Base-by-base conservation (phyloP, 2,113 vertebrate species). In the Saccopteryx leptura region DNA sequence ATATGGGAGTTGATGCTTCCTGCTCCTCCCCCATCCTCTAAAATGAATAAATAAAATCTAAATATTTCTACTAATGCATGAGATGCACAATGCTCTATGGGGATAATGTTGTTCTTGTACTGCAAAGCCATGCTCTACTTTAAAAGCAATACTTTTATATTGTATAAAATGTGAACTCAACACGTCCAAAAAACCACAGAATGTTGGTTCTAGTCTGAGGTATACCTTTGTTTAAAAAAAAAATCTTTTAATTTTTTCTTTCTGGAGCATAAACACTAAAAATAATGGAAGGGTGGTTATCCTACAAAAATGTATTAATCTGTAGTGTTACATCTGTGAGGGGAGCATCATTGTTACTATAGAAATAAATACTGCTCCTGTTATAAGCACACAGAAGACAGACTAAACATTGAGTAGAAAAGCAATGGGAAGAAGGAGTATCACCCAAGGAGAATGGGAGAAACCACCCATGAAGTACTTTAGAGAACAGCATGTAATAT, bases 331-430 rank as follows among this genome's bases (percentile, higher is more conserved):
- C 69, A 90, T 71, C 10, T 3, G 7, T 68, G 71, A 75, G 60
- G 56, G 82, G 39, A n/a, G 10, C 46, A 50, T 91, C 26, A 5
- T 15, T 33, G 54, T 95, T 93, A 15, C 96, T 87, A 90, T 88
- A 63, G 96, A 81, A 96, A 97, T 72, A 9, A 91, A 69, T 50
- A 39, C 54, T 72, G n/a, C n/a, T 91, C 13, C 48, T 83, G 31
- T 80, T 66, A 11, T 61, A 63, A 74, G 33, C 26, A 21, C 5
- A 61, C 75, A 94, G 93, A 95, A 68, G 65, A 71, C n/a, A 82
- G 58, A 84, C 33, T 74, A n/a, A 85, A 68, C 48, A 63, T 0
- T 54, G 28, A 84, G 14, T 66, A 39, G 79, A 76, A 90, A 52
- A 71, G 58, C 79, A 74, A 14, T 17, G 28, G 66, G 14, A 84